phyloP scores from a whole-genome alignment of 2,888 invertebrate genomes.

The Andrena minutula region DNA sequence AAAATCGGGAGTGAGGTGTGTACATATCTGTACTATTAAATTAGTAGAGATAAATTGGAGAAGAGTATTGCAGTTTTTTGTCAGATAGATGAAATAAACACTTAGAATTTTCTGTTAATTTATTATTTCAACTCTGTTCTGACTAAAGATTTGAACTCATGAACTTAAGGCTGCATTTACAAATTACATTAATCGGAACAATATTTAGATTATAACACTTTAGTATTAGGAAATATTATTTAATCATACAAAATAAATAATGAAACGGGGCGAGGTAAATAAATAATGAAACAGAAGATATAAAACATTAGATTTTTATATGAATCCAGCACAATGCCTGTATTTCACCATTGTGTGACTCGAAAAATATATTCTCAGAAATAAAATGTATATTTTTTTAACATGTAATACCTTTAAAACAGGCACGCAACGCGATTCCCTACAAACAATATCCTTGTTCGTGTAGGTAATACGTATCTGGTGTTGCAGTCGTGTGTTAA shows the following conservation, averaged over 20 bases:
- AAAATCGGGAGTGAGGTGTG: not conserved
- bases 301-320: no score
- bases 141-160: no score
- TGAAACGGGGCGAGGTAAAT: not conserved
- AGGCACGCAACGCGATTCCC: not conserved
- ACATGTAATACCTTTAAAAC: not conserved
- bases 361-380: not conserved
- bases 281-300: no score
- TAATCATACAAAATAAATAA: no score
- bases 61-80: not conserved
- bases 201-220: no score
- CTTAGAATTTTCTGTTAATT: no score
- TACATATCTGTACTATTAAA: not conserved
- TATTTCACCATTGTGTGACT: not conserved
- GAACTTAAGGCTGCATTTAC: no score
- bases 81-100: no score
- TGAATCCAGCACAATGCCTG: no score
- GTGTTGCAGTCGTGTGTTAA: not conserved
- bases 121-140: no score
- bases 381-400: not conserved
- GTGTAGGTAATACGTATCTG: not conserved
- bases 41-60: not conserved
- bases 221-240: not conserved
- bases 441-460: not conserved
- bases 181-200: no score